Percentiles rank a stretch among this genome's conserved stretches.
Evolutionary conservation across 2,888 invertebrate species (phyloP).

Genomic region (Protophormia terraenovae): DNA sequence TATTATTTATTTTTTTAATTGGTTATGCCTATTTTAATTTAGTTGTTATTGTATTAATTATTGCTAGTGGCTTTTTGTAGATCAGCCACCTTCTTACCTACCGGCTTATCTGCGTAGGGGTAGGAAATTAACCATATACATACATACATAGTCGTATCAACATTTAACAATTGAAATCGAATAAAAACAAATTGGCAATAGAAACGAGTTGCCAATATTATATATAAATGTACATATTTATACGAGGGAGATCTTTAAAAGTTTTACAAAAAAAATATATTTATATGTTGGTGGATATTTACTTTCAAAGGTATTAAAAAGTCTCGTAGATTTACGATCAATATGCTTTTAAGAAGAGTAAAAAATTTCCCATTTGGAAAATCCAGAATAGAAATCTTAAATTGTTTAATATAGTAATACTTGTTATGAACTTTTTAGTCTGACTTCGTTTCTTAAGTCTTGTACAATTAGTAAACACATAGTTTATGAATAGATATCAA

Average conservation of each 20-base stretch:
- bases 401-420: too few relatives aligned
- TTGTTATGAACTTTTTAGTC: neutral
- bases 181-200: constrained; percentile 25
- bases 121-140: constrained; percentile 49
- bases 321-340: too few relatives aligned
- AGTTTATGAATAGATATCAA: constrained; percentile 35
- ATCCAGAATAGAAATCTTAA: too few relatives aligned
- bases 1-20: too few relatives aligned
- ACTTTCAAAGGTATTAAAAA: too few relatives aligned
- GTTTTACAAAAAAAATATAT: neutral
- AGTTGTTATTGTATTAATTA: constrained; percentile 16
- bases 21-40: neutral
- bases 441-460: neutral
- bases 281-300: too few relatives aligned
- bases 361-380: too few relatives aligned
- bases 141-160: too few relatives aligned
- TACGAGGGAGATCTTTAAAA: neutral
- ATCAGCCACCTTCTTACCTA: constrained; percentile 33
- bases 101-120: constrained; percentile 60
- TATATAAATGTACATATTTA: neutral
- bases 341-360: too few relatives aligned
- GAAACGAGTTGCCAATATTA: constrained; percentile 41
- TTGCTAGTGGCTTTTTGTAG: neutral
- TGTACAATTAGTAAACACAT: neutral
- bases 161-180: constrained; percentile 9